Evolutionary conservation across 2,888 invertebrate genomes (phyloP), one percentile per base, ranked within the genome.

Genomic region (Melanostoma mellinum): DNA sequence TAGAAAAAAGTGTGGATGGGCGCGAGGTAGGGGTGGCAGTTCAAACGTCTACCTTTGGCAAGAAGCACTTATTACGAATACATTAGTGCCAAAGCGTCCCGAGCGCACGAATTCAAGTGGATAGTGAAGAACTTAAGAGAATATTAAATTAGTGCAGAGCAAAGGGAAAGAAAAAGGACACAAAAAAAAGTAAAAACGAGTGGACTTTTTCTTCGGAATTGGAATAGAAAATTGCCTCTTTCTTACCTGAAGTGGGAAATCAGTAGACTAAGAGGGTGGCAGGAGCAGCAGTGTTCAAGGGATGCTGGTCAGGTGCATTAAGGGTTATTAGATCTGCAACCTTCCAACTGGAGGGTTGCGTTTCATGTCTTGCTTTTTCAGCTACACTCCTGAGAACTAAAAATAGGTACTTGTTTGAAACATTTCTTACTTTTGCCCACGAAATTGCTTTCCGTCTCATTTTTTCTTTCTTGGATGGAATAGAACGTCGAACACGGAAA

Each of bases 41-140:
- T 53, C 52, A 67, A 32, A 53, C 35, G 30, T 42, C 53, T 42
- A 20, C 42, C 53, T 53, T 53, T 35, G 56, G 48, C 50, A 73
- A 75, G 75, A 75, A 84, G 74, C 71, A 84, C 84, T 79, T 84
- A 84, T 84, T 84, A 71, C 74, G 84, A 84, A 79, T 79, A 79
- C 79, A 84, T 84, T 84, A 84, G 71, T 74, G 63, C 58, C 44
- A 48, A 52, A 60, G 40, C 30, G 40, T 44, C 36, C n/a, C 20
- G 42, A 44, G 84, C 61, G 67, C 79, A 84, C 69, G 74, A 69
- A 60, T 68, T 69, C 71, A 74, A 74, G 79, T 79, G 60, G 30
- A 75, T 74, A 67, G 38, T 48, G 60, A 36, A 52, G 58, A 79
- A 75, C 79, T 79, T 75, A 61, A 79, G 74, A 65, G 79, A 75